phyloP scores from a whole-genome alignment of 2,888 invertebrate genomes.

The Linyphia triangularis region DNA sequence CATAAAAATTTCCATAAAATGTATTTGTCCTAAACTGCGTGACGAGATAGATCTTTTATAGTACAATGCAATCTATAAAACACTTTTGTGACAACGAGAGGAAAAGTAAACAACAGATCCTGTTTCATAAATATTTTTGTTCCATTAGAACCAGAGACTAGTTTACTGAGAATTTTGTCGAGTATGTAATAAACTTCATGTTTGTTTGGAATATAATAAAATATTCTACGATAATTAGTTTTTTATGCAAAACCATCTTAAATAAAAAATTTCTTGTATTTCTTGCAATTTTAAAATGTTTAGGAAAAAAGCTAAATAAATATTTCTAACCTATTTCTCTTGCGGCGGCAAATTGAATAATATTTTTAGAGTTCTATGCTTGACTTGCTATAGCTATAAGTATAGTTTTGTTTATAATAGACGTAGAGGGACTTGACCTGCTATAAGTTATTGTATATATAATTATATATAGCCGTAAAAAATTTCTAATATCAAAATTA shows the following conservation, averaged over 20 bases:
- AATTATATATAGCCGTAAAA: too few species aligned
- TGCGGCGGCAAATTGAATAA: too few species aligned
- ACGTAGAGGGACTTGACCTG: too few species aligned
- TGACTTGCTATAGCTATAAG: too few species aligned
- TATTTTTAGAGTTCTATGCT: too few species aligned
- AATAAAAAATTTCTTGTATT: constrained; percentile 6
- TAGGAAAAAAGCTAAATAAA: constrained; percentile 18
- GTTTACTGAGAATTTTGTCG: constrained; percentile 34
- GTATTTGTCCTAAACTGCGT: constrained; percentile 10
- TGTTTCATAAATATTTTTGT: not conserved
- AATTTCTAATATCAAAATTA: too few species aligned
- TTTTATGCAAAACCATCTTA: constrained; percentile 28
- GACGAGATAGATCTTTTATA: not conserved
- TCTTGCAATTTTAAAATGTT: not conserved
- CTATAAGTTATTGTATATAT: too few species aligned
- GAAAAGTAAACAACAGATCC: not conserved
- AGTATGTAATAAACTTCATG: constrained; percentile 30
- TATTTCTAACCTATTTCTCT: too few species aligned
- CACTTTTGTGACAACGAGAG: not conserved
- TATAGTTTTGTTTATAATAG: too few species aligned
- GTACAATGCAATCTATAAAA: not conserved
- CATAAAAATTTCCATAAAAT: constrained; percentile 10
- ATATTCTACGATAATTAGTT: constrained; percentile 30
- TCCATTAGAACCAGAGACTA: not conserved
- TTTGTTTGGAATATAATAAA: constrained; percentile 52